Conservation (phyloP, 2,113 vertebrate genomes). For the Meles meles region DNA sequence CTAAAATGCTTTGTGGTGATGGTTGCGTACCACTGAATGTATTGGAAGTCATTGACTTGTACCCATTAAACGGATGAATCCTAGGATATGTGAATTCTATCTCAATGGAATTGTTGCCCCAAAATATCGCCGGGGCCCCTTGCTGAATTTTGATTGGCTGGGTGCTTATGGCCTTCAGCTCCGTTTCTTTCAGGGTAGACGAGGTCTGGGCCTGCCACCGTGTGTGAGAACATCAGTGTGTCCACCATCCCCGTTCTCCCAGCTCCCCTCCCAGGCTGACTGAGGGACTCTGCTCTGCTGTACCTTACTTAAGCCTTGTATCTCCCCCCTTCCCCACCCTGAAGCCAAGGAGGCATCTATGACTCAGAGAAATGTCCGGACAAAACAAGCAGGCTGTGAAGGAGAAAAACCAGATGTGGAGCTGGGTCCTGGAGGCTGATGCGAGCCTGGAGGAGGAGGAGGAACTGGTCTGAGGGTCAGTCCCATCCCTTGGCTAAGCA, state of each 20-base stretch:
- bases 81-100: neutral
- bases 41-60: neutral
- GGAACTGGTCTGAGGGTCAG: neutral
- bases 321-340: neutral
- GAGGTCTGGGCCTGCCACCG: neutral
- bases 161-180: too few relatives aligned
- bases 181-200: rapidly evolving
- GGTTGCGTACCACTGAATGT: neutral
- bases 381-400: neutral
- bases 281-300: neutral
- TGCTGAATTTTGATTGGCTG: neutral
- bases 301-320: neutral
- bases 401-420: neutral
- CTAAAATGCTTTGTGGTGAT: neutral
- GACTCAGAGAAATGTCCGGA: neutral
- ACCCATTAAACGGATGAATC: too few relatives aligned
- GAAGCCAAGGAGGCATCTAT: neutral
- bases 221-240: rapidly evolving
- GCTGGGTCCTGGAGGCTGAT: neutral
- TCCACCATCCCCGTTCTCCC: neutral
- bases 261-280: neutral
- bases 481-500: neutral
- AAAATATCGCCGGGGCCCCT: neutral
- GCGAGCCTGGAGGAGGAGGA: neutral
- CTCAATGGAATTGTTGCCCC: neutral